Conservation (phyloP, 2,113 vertebrate genomes). For the human (Homo sapiens) region GRCh38 chr1:206132501-206133000, state of each 20-base stretch:
- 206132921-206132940: background rate
- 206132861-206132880: background rate
- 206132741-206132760: background rate
- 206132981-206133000: background rate
- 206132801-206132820: background rate
- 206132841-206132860: background rate
- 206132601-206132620: background rate
- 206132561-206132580: background rate
- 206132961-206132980: background rate
- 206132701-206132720: background rate
- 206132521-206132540: no score
- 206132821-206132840: background rate
- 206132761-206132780: background rate
- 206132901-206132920: background rate
- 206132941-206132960: background rate
- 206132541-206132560: background rate
- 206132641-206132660: background rate
- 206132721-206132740: background rate
- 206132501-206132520: background rate
- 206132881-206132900: background rate
- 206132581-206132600: background rate
- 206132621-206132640: background rate
- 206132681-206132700: background rate
- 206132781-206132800: background rate
- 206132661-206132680: constrained; percentile 4